Percentiles rank a stretch among this genome's conserved stretches.
Evolutionary conservation across 2,113 vertebrate genomes (phyloP).

Genomic region (Pelobates fuscus): DNA sequence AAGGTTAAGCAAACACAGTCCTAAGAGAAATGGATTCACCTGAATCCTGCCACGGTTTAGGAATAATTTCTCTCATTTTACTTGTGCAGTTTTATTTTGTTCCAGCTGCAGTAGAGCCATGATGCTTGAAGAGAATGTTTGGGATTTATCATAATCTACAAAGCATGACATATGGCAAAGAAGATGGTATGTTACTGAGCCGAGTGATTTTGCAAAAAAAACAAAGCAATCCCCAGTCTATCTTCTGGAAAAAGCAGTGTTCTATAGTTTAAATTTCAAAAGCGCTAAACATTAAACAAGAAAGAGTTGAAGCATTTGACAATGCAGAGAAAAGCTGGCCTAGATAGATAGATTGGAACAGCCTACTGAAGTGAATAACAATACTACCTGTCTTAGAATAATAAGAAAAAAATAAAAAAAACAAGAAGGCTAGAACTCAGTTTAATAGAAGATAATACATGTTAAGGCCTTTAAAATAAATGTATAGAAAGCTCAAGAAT

Average conservation of each 20-base stretch:
- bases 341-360: no score
- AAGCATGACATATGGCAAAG: constrained; percentile 2
- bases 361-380: no score
- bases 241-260: not conserved
- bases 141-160: constrained; percentile 3
- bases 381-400: no score
- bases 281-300: not conserved
- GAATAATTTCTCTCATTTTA: not conserved
- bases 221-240: not conserved
- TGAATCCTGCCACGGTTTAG: no score
- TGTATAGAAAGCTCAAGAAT: no score
- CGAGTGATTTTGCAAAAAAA: not conserved
- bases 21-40: no score
- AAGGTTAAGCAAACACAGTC: no score
- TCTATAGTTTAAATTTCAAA: not conserved
- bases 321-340: not conserved
- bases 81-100: not conserved
- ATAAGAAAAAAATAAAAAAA: no score
- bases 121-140: not conserved
- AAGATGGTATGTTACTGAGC: not conserved
- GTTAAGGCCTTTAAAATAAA: no score
- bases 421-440: no score
- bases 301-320: not conserved
- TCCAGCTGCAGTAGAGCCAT: not conserved
- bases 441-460: no score